Conservation (phyloP, 2,888 invertebrate genomes). For the Oligia strigilis region DNA sequence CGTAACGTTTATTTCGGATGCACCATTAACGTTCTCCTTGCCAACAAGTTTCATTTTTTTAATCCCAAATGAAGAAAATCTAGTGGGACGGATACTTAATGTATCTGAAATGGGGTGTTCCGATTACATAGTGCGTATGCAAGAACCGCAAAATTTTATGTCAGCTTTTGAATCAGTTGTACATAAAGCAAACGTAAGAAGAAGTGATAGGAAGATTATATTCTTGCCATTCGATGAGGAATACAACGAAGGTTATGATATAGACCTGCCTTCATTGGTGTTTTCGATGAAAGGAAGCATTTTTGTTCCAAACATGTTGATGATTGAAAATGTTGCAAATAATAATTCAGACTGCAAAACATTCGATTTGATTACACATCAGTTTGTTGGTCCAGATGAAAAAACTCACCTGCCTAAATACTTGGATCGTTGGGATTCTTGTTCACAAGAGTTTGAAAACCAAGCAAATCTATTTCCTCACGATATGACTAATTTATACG, state of each 20-base stretch:
- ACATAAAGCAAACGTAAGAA: slow-evolving; percentile 80
- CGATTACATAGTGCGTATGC: slow-evolving; percentile 83
- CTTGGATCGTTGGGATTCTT: slow-evolving; percentile 85
- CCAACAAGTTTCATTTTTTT: slow-evolving; percentile 73
- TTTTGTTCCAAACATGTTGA: slow-evolving; percentile 81
- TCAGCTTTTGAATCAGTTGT: slow-evolving; percentile 80
- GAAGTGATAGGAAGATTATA: slow-evolving; percentile 86
- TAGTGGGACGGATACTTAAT: slow-evolving; percentile 73
- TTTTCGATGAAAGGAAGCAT: slow-evolving; percentile 77
- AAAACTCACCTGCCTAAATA: slow-evolving; percentile 72
- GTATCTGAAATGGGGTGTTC: slow-evolving; percentile 87
- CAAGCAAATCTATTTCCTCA: slow-evolving; percentile 86
- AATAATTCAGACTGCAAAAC: slow-evolving; percentile 65
- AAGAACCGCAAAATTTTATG: slow-evolving; percentile 81
- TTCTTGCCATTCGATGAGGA: slow-evolving; percentile 75
- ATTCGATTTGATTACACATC: slow-evolving; percentile 84
- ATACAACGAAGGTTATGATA: slow-evolving; percentile 54
- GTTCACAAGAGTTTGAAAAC: slow-evolving; percentile 75
- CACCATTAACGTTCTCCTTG: slow-evolving; percentile 67
- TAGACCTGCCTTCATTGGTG: slow-evolving; percentile 68
- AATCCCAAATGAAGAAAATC: slow-evolving; percentile 66
- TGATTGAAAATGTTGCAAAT: slow-evolving; percentile 68
- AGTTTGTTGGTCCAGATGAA: slow-evolving; percentile 79
- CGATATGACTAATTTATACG: slow-evolving; percentile 84
- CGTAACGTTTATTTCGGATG: slow-evolving; percentile 79